Base-by-base conservation (phyloP, 2,113 vertebrate species). In the Xyliphius kryptos region DNA sequence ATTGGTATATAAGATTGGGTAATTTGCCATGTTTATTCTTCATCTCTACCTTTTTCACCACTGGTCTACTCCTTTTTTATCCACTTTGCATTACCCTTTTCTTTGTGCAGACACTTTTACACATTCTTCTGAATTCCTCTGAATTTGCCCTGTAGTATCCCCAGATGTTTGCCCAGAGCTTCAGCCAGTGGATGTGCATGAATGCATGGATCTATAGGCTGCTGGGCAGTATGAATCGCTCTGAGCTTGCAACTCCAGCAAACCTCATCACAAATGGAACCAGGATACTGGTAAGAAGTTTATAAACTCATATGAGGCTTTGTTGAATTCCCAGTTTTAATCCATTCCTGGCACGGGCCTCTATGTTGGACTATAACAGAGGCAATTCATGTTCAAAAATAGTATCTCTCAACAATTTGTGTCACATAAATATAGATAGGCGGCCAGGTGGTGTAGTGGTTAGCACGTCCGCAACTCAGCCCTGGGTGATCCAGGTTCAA, bases 141-240 rank as follows among this genome's bases (percentile, higher is more conserved):
- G 6, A 50, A 3, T 46, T 16, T 26, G 21, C 43, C 47, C 44
- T 68, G 72, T 82, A 93, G 91, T 89, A 89, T 74, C 85, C 86
- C 61, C 76, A 91, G 85, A 87, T 87, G 75, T 91, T 93, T 82
- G 83, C 88, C 74, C 87, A 88, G 80, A 87, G 77, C 85, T 93
- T 92, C 82, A 91, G 89, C 79, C 84, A 86, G 72, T 93, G 91
- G 91, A 86, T 92, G 80, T 91, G 90, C 51, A 69, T 77, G 69
- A 89, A 89, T 60, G 83, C 91, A 0, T 89, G 90, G 81, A 82
- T 92, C 37, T 92, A 90, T 73, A 86, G 89, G 51, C 76, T 91
- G 55, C 85, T 83, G 26, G 81, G 83, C 0, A 81, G 40, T 5
- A 81, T 86, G 75, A 85, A 81, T 71, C 9, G 62, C 0, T 84